Conservation (phyloP, 2,888 invertebrate genomes). For the Phaedon cochleariae region DNA sequence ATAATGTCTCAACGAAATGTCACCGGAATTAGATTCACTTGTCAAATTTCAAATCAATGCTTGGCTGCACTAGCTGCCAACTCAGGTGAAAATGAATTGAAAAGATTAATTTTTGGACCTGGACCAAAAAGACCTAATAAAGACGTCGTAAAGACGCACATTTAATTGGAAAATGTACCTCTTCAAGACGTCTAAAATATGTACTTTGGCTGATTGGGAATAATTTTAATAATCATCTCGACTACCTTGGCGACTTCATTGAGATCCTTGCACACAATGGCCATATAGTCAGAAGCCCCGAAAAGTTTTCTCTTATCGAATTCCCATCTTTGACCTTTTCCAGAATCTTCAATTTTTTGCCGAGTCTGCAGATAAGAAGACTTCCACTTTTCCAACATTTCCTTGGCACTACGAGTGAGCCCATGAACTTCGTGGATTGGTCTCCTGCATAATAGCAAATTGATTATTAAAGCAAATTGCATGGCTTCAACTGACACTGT, state of each 20-base stretch:
- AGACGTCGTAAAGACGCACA: too few species aligned
- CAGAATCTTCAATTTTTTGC: conserved; percentile 84
- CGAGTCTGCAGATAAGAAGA: conserved; percentile 78
- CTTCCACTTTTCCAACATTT: conserved; percentile 80
- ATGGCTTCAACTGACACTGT: too few species aligned
- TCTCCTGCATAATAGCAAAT: conserved; percentile 39
- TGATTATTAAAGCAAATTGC: neutral
- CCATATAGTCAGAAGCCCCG: conserved; percentile 85
- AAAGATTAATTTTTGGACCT: too few species aligned
- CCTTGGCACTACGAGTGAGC: conserved; percentile 67
- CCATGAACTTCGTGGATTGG: conserved; percentile 45
- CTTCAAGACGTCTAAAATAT: conserved; percentile 19
- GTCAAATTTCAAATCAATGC: too few species aligned
- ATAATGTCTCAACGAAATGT: too few species aligned
- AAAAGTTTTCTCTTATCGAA: conserved; percentile 86
- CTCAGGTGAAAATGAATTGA: too few species aligned
- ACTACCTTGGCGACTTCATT: conserved; percentile 80
- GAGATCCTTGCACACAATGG: conserved; percentile 80
- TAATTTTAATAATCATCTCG: too few species aligned
- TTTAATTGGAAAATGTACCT: too few species aligned
- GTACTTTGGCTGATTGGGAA: too few species aligned
- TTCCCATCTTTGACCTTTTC: conserved; percentile 90
- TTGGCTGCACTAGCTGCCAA: too few species aligned
- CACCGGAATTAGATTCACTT: too few species aligned
- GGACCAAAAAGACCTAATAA: too few species aligned